These are phyloP conservation scores for Scolopax bukidnonensis DNA, from an alignment of 2,797 vertebrate genomes.

Conservation along the genomic window DNA sequence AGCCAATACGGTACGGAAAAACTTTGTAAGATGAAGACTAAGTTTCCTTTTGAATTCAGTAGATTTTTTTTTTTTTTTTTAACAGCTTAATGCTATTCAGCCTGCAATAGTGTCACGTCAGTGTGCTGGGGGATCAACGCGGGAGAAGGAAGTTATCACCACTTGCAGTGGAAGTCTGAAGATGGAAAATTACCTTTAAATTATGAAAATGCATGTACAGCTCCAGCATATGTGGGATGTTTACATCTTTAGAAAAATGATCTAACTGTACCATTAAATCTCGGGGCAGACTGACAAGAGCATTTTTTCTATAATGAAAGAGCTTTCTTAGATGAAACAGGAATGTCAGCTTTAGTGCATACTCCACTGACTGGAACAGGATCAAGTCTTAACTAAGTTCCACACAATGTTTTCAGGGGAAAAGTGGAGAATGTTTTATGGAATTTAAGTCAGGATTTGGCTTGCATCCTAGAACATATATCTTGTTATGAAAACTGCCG, in stretches of 20 bases:
- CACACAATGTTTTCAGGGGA: constrained; percentile 54
- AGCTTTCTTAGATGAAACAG: constrained; percentile 11
- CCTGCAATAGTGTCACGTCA: not conserved
- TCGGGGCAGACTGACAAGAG: not conserved
- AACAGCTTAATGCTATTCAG: not conserved
- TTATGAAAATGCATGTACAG: not conserved
- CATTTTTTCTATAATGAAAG: not conserved
- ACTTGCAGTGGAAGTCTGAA: rapidly evolving
- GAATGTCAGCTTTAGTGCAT: constrained; percentile 37
- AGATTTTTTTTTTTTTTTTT: not conserved
- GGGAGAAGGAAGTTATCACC: not conserved
- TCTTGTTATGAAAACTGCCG: constrained; percentile 56
- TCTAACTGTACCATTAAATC: not conserved
- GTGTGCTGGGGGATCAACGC: not conserved
- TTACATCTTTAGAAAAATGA: not conserved
- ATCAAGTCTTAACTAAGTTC: constrained; percentile 58
- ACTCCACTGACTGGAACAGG: not conserved
- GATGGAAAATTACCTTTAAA: not conserved
- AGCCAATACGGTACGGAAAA: not conserved
- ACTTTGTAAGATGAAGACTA: not conserved
- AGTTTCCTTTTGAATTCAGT: not conserved
- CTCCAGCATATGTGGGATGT: not conserved
- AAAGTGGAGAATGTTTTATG: constrained; percentile 57
- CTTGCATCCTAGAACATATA: constrained; percentile 63
- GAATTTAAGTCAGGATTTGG: constrained; percentile 58